Evolutionary conservation across 64 coral and sea anemone genomes (phyloP).

Genomic region (Montipora efflorescens): DNA sequence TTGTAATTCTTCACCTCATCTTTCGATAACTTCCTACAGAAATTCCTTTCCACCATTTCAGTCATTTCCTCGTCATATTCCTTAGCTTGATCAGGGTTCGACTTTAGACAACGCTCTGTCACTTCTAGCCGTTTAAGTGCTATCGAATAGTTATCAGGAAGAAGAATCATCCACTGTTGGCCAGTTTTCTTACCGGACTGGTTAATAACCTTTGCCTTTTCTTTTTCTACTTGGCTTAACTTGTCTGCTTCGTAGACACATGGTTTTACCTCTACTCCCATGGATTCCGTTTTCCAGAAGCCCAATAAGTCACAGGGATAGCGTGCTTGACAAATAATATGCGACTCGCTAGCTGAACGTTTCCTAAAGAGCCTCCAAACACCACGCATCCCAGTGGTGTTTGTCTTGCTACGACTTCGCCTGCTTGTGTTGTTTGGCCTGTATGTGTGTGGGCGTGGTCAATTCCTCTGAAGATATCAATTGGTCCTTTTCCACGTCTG

Average conservation of each 20-base stretch:
- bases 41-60: slow-evolving; percentile 63
- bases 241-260: slow-evolving; percentile 40
- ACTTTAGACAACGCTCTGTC: slow-evolving; percentile 44
- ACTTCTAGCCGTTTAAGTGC: slow-evolving; percentile 61
- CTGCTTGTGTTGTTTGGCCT: slow-evolving; percentile 30
- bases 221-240: slow-evolving; percentile 19
- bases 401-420: slow-evolving; percentile 15
- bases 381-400: slow-evolving; percentile 62
- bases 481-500: not conserved
- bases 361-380: slow-evolving; percentile 27
- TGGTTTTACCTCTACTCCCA: slow-evolving; percentile 43
- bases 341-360: not conserved
- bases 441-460: slow-evolving; percentile 48
- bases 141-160: slow-evolving; percentile 55
- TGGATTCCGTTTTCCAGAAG: slow-evolving; percentile 59
- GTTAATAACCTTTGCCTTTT: slow-evolving; percentile 48
- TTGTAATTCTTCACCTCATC: slow-evolving; percentile 29
- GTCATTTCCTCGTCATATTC: slow-evolving; percentile 57
- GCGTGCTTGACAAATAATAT: slow-evolving; percentile 8
- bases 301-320: not conserved
- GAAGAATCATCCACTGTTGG: slow-evolving; percentile 61
- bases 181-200: slow-evolving; percentile 39
- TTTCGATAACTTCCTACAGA: slow-evolving; percentile 52
- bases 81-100: slow-evolving; percentile 35
- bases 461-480: slow-evolving; percentile 38